These are phyloP conservation scores for Pristionchus mayeri DNA, from an alignment of 2,888 invertebrate species.

Conservation along the genomic window DNA sequence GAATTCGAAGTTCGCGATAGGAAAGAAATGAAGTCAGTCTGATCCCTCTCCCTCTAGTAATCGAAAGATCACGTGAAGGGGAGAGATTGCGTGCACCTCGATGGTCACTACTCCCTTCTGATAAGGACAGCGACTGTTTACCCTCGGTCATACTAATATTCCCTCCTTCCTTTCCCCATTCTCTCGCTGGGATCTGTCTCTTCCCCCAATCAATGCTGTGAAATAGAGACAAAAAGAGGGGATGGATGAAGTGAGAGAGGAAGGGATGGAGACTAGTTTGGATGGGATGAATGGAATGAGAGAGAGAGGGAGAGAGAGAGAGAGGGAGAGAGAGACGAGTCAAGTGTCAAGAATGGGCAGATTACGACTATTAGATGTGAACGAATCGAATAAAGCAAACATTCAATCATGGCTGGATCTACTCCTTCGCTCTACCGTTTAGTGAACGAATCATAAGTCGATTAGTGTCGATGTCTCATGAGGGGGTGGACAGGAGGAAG, in stretches of 20 bases:
- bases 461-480: neutral
- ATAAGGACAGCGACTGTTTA: neutral
- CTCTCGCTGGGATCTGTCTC: neutral
- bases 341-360: conserved; percentile 30
- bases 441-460: neutral
- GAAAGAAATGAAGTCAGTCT: too few species aligned
- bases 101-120: neutral
- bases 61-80: conserved; percentile 6
- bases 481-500: neutral
- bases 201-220: neutral
- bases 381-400: neutral
- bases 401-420: neutral
- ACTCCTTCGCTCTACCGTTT: too few species aligned
- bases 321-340: neutral
- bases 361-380: neutral
- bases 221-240: conserved; percentile 34
- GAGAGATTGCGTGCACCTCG: neutral
- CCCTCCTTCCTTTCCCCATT: neutral
- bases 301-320: too few species aligned
- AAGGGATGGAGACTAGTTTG: conserved; percentile 35
- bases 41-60: too few species aligned
- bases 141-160: conserved; percentile 15
- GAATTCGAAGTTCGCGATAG: too few species aligned
- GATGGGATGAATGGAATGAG: neutral
- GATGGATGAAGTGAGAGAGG: neutral